Conservation (phyloP, 2,113 vertebrate genomes). For the Daphoenositta chrysoptera region DNA sequence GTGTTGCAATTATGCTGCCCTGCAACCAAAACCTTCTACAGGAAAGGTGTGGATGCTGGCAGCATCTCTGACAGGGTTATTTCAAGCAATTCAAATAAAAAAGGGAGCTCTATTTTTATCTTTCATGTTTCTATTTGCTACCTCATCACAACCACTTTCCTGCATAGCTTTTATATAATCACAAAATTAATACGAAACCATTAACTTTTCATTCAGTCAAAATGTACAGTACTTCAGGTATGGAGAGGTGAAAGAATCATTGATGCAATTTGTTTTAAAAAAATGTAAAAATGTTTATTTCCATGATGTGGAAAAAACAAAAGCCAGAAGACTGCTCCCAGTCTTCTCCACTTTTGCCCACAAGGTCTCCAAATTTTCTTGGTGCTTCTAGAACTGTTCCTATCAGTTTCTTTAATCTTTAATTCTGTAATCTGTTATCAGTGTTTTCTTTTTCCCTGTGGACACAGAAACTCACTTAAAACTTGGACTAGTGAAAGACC, state of each 20-base stretch:
- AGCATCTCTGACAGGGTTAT: not conserved
- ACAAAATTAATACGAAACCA: not conserved
- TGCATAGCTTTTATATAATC: not conserved
- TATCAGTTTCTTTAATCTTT: not conserved
- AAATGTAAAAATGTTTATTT: not conserved
- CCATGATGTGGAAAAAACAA: not conserved
- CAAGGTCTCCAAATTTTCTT: not conserved
- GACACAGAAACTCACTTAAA: not conserved
- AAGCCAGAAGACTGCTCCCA: not conserved
- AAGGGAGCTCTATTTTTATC: not conserved
- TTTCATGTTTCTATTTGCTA: not conserved
- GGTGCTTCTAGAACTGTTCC: not conserved
- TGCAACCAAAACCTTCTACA: not conserved
- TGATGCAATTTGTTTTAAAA: not conserved
- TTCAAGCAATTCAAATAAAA: not conserved
- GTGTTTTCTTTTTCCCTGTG: not conserved
- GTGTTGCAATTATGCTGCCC: accelerated
- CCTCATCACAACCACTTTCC: not conserved
- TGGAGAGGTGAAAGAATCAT: not conserved
- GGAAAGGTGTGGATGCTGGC: not conserved
- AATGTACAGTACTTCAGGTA: not conserved
- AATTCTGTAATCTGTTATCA: not conserved
- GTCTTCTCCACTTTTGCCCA: not conserved
- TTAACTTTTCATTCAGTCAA: not conserved
- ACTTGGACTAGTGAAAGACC: not conserved